These are phyloP conservation scores for Bufo gargarizans DNA, from an alignment of 2,113 vertebrate genomes.

Conservation along the genomic window DNA sequence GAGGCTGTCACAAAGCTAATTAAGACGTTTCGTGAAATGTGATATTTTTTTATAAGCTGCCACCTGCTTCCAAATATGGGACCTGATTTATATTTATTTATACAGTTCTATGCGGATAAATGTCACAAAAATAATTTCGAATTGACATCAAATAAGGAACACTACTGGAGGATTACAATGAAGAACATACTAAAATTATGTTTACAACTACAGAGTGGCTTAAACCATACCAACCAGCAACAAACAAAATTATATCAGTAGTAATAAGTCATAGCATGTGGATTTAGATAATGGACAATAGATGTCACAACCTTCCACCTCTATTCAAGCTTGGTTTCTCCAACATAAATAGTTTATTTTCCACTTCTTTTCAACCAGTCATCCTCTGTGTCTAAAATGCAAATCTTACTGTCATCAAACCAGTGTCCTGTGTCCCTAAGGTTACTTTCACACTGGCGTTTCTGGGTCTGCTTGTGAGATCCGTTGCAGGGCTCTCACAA, in stretches of 20 bases:
- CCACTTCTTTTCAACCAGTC: too few species aligned
- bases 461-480: too few species aligned
- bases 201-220: neutral
- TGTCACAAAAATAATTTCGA: neutral
- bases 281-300: too few species aligned
- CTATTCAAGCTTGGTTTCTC: too few species aligned
- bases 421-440: too few species aligned
- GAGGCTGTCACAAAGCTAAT: neutral
- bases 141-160: neutral
- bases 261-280: too few species aligned
- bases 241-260: neutral
- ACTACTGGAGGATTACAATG: neutral
- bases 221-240: neutral
- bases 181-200: neutral
- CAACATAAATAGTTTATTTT: too few species aligned
- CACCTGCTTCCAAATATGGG: slow-evolving; percentile 4
- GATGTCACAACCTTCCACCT: too few species aligned
- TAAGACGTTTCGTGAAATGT: neutral
- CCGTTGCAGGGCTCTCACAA: too few species aligned
- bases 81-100: neutral
- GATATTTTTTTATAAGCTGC: neutral
- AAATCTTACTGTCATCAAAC: too few species aligned
- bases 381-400: too few species aligned
- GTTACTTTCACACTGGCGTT: too few species aligned
- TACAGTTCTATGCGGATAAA: neutral